These are phyloP conservation scores for Alexandromys fortis DNA, from an alignment of 2,113 vertebrate genomes.

Conservation along the genomic window DNA sequence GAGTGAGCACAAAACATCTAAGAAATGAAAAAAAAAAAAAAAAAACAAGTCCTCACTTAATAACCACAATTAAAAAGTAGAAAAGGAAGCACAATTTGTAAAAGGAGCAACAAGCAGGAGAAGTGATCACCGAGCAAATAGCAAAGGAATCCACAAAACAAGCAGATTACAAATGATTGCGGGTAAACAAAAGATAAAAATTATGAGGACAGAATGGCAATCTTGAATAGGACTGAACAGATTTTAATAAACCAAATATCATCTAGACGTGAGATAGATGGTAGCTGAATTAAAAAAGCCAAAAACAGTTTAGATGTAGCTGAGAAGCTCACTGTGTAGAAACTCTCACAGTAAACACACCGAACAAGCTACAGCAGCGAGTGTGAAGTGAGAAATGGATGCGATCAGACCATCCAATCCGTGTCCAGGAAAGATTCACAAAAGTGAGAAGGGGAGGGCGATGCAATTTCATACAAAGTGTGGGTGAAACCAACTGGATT, in stretches of 20 bases:
- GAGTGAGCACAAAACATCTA: not conserved
- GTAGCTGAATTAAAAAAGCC: not conserved
- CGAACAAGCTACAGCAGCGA: not conserved
- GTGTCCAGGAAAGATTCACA: not conserved
- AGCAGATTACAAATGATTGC: not conserved
- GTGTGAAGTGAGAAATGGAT: not conserved
- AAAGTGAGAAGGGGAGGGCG: not conserved
- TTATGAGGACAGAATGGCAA: not conserved
- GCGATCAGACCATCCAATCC: not conserved
- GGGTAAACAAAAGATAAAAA: not conserved
- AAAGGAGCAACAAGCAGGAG: not conserved
- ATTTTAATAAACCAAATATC: not conserved
- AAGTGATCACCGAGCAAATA: not conserved
- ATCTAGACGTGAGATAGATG: constrained; percentile 4
- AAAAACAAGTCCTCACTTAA: not conserved
- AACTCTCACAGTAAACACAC: not conserved
- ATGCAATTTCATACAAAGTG: not conserved
- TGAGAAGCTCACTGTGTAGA: not conserved
- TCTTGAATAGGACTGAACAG: not conserved
- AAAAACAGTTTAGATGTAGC: not conserved
- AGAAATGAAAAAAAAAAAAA: not conserved
- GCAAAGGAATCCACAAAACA: not conserved
- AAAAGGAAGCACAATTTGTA: not conserved
- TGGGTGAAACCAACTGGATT: not conserved
- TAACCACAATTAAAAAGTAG: not conserved